Evolutionary conservation across 2,888 invertebrate species (phyloP).

Genomic region (Lysandra coridon): DNA sequence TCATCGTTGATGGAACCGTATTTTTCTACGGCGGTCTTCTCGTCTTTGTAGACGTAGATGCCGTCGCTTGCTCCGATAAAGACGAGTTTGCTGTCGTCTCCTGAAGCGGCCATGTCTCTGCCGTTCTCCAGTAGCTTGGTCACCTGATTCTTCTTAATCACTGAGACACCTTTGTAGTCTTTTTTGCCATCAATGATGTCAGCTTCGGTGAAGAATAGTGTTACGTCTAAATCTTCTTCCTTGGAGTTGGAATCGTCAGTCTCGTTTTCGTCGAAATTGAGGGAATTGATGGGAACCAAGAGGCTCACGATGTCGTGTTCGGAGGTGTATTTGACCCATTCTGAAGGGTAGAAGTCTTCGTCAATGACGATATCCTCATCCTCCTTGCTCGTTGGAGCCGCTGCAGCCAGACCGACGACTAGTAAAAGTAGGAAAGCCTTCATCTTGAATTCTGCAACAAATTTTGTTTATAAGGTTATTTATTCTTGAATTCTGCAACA

Average conservation of each 20-base stretch:
- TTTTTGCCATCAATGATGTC: slow-evolving; percentile 39
- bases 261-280: slow-evolving; percentile 40
- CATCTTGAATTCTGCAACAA: slow-evolving; percentile 22
- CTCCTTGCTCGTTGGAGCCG: not conserved
- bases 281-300: slow-evolving; percentile 42
- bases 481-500: too few species aligned
- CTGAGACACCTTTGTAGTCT: slow-evolving; percentile 49
- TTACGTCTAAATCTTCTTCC: slow-evolving; percentile 34
- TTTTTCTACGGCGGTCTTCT: slow-evolving; percentile 41
- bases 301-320: slow-evolving; percentile 45
- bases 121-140: slow-evolving; percentile 52
- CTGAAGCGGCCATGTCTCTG: slow-evolving; percentile 49
- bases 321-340: slow-evolving; percentile 38
- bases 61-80: slow-evolving; percentile 58
- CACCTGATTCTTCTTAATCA: slow-evolving; percentile 43
- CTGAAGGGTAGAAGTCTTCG: slow-evolving; percentile 35
- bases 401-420: slow-evolving; percentile 4
- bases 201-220: slow-evolving; percentile 46
- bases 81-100: slow-evolving; percentile 47
- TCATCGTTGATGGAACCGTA: slow-evolving; percentile 45
- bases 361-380: slow-evolving; percentile 38
- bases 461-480: not conserved
- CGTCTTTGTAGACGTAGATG: slow-evolving; percentile 50
- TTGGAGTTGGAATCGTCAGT: slow-evolving; percentile 35
- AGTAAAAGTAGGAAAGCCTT: not conserved